Conservation (phyloP, 2,113 vertebrate genomes). For the Toxostoma redivivum region DNA sequence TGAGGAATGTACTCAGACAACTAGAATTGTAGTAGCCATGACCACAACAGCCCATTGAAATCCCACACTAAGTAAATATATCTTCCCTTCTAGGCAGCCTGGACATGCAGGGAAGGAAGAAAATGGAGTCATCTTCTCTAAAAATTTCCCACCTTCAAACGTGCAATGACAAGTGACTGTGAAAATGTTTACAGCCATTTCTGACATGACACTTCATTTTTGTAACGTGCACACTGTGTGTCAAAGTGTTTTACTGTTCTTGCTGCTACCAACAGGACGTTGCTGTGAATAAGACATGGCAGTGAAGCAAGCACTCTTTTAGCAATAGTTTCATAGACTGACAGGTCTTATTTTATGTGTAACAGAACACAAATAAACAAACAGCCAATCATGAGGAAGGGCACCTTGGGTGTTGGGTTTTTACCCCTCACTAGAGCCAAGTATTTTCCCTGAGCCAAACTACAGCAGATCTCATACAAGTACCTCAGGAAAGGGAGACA, state of each 20-base stretch:
- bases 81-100: background rate
- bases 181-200: slow-evolving; percentile 55
- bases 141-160: slow-evolving; percentile 37
- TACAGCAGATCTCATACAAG: background rate
- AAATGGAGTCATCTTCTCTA: background rate
- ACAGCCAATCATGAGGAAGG: background rate
- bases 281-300: background rate
- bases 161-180: slow-evolving; percentile 14
- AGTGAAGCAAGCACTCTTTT: slow-evolving; percentile 7
- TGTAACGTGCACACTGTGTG: background rate
- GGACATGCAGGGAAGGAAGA: background rate
- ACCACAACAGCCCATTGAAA: background rate
- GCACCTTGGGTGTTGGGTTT: fast-evolving
- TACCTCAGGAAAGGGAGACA: background rate
- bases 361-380: background rate
- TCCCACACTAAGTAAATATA: background rate
- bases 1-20: background rate
- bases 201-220: slow-evolving; percentile 8
- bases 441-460: background rate
- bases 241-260: slow-evolving; percentile 34
- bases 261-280: background rate
- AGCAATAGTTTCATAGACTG: background rate
- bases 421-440: background rate
- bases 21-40: background rate
- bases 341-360: background rate